These are phyloP conservation scores for Babyrousa celebensis DNA, from an alignment of 2,797 vertebrate genomes.

Conservation along the genomic window DNA sequence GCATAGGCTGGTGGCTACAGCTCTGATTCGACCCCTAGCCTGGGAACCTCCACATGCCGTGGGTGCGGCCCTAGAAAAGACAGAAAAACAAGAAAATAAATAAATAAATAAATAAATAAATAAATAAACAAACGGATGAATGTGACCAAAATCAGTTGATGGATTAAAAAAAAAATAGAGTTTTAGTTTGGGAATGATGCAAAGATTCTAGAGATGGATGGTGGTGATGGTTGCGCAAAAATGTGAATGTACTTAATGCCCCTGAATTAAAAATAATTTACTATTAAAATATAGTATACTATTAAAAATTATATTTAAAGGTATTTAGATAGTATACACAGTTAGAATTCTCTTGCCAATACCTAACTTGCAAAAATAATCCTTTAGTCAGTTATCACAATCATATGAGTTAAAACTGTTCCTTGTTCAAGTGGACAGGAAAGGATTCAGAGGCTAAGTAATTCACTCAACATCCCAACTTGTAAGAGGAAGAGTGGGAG, in stretches of 20 bases:
- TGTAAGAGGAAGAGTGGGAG: no score
- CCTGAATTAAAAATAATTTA: not conserved
- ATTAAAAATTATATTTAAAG: slow-evolving; percentile 21
- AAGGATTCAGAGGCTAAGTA: slow-evolving; percentile 19
- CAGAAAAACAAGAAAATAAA: no score
- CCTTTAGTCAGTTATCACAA: not conserved
- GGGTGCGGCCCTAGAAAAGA: no score
- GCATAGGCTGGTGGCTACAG: no score
- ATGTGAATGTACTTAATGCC: not conserved
- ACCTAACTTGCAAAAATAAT: slow-evolving; percentile 38
- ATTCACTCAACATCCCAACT: not conserved
- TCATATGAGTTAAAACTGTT: not conserved
- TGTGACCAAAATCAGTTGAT: not conserved
- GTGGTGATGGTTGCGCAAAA: not conserved
- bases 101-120: no score
- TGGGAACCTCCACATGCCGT: no score
- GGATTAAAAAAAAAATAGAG: not conserved
- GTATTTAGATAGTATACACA: not conserved
- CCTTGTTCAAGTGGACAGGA: not conserved
- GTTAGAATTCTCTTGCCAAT: slow-evolving; percentile 38
- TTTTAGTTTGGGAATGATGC: slow-evolving; percentile 1
- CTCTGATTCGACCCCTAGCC: no score
- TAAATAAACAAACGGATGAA: not conserved
- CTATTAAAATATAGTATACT: no score
- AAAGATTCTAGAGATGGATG: not conserved